Percentiles rank a stretch among this genome's conserved stretches.
Evolutionary conservation across 2,888 invertebrate genomes (phyloP).

Genomic region (Dicranocentrus wangi): DNA sequence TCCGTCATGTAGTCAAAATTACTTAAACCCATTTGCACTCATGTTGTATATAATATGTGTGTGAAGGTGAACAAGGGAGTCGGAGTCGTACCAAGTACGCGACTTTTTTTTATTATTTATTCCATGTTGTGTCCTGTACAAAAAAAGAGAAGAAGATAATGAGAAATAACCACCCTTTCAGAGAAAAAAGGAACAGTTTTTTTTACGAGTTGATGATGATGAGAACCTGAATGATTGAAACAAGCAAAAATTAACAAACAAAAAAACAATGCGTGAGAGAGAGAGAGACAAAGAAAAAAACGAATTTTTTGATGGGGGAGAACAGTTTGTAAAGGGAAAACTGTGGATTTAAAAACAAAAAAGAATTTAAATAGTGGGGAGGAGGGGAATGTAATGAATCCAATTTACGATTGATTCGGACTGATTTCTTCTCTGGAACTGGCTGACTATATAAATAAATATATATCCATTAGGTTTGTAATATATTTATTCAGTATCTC

Average conservation of each 20-base stretch:
- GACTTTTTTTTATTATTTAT: no score
- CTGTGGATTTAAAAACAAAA: constrained; percentile 22
- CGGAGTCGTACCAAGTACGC: no score
- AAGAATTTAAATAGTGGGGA: no score
- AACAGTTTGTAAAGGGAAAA: constrained; percentile 29
- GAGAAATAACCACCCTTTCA: no score
- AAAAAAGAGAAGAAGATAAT: constrained; percentile 4
- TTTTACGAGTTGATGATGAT: no score
- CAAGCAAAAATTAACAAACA: not conserved
- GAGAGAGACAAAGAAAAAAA: not conserved
- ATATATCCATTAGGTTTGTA: constrained; percentile 59
- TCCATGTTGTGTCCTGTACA: no score
- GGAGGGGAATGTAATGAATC: constrained; percentile 49
- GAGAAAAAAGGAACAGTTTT: no score
- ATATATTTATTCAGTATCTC: constrained; percentile 59
- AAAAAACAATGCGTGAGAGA: not conserved
- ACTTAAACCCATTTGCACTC: no score
- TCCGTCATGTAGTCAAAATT: no score
- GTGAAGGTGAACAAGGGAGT: no score
- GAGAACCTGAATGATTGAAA: no score
- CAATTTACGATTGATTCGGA: constrained; percentile 64
- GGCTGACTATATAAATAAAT: constrained; percentile 63
- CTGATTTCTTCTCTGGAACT: constrained; percentile 67
- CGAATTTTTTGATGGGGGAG: not conserved
- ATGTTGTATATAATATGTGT: no score